Evolutionary conservation across 1,140 invertebrate genomes (phyloP).

Genomic region (Hyposmocoma kahamanoa): DNA sequence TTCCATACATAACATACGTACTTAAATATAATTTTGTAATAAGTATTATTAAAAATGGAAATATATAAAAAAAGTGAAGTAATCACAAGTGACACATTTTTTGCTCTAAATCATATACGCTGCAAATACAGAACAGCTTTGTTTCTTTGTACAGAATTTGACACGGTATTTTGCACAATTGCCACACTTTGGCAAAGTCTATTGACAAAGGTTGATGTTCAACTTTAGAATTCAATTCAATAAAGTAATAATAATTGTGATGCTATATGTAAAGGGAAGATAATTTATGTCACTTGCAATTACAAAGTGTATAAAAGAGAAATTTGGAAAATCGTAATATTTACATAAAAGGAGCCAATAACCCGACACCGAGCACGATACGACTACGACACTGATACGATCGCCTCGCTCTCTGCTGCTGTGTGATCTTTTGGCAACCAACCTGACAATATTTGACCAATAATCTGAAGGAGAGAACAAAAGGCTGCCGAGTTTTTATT

Average conservation of each 20-base stretch:
- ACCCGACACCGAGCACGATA: background rate
- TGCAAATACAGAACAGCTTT: too few relatives aligned
- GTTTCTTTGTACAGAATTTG: too few relatives aligned
- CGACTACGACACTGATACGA: conserved; percentile 10
- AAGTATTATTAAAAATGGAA: background rate
- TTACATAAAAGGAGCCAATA: background rate
- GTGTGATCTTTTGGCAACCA: too few relatives aligned
- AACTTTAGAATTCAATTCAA: background rate
- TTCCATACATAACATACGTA: conserved; percentile 7
- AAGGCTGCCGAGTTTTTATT: too few relatives aligned
- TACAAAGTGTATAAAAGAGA: background rate
- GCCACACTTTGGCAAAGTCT: too few relatives aligned
- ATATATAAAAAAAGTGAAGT: background rate
- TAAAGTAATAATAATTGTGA: background rate
- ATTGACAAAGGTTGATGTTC: too few relatives aligned
- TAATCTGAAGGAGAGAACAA: too few relatives aligned
- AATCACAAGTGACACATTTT: background rate
- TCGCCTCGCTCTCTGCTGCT: background rate
- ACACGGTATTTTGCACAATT: too few relatives aligned
- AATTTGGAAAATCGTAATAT: background rate
- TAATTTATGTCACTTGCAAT: conserved; percentile 1
- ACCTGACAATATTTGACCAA: too few relatives aligned
- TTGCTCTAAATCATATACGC: too few relatives aligned
- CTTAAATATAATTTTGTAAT: background rate
- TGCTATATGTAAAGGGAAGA: background rate